Evolutionary conservation across 2,797 vertebrate genomes (phyloP).

Genomic region (Cynopterus sphinx): DNA sequence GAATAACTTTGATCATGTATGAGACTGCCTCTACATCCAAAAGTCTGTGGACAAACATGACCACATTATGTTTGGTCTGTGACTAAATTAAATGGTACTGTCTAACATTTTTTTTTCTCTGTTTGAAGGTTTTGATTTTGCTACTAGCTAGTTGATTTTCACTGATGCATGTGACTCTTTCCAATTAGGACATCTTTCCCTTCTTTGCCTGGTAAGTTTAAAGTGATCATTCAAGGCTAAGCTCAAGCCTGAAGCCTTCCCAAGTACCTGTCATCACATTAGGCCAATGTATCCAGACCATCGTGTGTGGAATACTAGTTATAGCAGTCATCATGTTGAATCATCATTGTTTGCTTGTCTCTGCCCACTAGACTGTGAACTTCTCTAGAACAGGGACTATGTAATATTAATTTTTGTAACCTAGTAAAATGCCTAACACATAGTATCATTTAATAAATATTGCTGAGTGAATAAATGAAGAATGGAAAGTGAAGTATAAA

Average conservation of each 20-base stretch:
- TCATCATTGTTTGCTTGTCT: not conserved
- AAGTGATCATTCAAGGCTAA: not conserved
- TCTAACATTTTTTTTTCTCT: not conserved
- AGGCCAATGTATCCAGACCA: not conserved
- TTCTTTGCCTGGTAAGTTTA: not conserved
- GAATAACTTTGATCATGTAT: not conserved
- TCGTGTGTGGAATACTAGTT: not conserved
- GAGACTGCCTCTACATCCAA: not conserved
- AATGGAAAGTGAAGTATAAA: not conserved
- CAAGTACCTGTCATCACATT: not conserved
- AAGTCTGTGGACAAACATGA: not conserved
- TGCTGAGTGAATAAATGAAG: not conserved
- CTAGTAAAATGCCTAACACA: not conserved
- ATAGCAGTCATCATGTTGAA: not conserved
- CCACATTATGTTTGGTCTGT: not conserved
- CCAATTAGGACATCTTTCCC: not conserved
- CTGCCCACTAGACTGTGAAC: not conserved
- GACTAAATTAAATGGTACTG: not conserved
- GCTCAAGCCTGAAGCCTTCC: not conserved
- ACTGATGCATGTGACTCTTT: not conserved
- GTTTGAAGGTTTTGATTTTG: not conserved
- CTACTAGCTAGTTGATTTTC: not conserved
- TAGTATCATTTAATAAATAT: not conserved
- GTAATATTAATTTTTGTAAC: not conserved
- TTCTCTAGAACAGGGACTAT: not conserved